Conservation (phyloP, 1,140 invertebrate genomes). For the Zaprionus vittiger region DNA sequence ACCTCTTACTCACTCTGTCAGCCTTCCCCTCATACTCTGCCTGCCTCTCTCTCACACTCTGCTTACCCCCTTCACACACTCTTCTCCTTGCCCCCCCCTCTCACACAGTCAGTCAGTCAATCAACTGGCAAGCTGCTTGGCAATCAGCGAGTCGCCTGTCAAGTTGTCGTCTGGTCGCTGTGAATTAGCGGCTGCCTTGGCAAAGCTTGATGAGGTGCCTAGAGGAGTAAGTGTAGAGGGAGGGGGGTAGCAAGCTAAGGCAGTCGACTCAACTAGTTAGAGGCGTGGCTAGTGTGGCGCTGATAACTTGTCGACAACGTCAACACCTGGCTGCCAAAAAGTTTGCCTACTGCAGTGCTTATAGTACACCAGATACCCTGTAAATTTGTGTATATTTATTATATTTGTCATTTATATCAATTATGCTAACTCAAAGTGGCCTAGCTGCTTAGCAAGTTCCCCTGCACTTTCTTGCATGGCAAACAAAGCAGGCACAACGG, state of each 20-base stretch:
- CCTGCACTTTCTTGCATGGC: no score
- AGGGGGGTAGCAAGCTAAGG: background rate
- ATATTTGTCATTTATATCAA: background rate
- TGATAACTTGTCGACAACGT: conserved; percentile 28
- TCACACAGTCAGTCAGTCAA: conserved; percentile 49
- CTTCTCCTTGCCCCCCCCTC: conserved; percentile 24
- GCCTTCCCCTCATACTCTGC: background rate
- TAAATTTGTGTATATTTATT: background rate
- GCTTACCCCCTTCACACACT: background rate
- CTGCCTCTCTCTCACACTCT: no score
- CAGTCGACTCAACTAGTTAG: background rate
- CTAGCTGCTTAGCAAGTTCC: no score
- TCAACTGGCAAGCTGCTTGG: conserved; percentile 49
- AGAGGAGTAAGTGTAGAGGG: background rate
- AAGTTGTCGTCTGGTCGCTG: conserved; percentile 72
- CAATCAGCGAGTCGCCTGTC: conserved; percentile 69
- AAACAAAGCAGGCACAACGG: no score
- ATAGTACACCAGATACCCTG: background rate
- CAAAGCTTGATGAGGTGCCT: conserved; percentile 47
- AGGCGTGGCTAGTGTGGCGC: conserved; percentile 20
- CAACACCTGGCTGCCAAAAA: conserved; percentile 40
- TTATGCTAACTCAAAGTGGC: background rate
- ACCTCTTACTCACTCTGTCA: background rate
- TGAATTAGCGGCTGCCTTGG: conserved; percentile 70
- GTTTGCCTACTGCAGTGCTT: background rate